Base-by-base conservation (phyloP, 2,797 vertebrate species). In the Cyprinodon diabolis region DNA sequence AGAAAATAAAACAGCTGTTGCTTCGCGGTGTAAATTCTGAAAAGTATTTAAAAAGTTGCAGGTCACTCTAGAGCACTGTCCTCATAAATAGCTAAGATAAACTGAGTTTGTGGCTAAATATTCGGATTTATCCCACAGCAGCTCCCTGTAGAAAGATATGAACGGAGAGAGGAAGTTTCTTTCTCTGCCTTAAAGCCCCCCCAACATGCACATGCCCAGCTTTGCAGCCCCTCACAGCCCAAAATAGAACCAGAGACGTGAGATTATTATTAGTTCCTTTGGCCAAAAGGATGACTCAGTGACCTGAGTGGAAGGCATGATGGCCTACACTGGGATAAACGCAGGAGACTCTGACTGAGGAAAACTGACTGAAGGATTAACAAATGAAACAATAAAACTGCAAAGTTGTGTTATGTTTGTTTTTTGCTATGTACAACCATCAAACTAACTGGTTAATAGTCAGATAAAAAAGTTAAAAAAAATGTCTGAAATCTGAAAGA, bases 221-320 rank as follows among this genome's bases (percentile, higher is more conserved):
- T 87, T 87, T 56, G 55, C 67, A 66, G 77, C 82, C 72, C 83
- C 45, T 35, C 49, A 19, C 43, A 37, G 54, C 74, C 77, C 58
- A 86, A 94, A 95, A 95, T 95, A 95, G 93, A 80, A 72, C 30
- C 83, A 75, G 83, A 80, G 76, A 86, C 81, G 84, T 12, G 73
- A 57, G n/a, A 76, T 57, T 95, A 95, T 94, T 92, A 91, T 93
- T 95, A 95, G 93, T 72, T 55, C 72, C 77, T 79, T 63, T 47
- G 76, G 83, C 75, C 74, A 86, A 90, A 65, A 85, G 78, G 84
- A 90, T 91, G 84, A 93, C 87, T 91, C 69, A 57, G 47, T 89
- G 81, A 85, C 90, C 82, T 68, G 68, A 43, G 69, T 69, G 71
- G 76, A 76, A 79, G 77, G 72, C 71, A 73, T 74, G 72, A 70